Base-by-base conservation (phyloP, 2,888 invertebrate species). In the Hirudinaria manillensis region DNA sequence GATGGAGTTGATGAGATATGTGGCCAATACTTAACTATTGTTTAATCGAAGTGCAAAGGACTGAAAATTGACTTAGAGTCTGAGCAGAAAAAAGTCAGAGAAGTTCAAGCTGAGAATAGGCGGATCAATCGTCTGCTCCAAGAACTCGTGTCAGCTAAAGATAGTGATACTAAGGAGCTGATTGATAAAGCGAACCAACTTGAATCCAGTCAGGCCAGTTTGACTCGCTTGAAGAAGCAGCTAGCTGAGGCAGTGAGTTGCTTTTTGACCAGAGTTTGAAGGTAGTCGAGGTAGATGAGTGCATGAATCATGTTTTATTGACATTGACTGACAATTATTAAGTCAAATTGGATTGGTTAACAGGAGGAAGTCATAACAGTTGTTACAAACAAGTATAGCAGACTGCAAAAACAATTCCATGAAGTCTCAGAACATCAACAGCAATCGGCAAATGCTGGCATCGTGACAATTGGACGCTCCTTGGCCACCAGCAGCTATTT, bases 341-440 rank as follows among this genome's bases (percentile, higher is more conserved):
- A 61, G 2, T 24, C n/a, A 61, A 61, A 1, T 19, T 16, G 7
- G 2, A 61, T 61, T n/a, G 61, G 3, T 27, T 61, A 10, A 19
- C 65, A 73, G 73, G 73, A 73, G 65, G 65, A 73, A 36, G 73
- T 73, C 38, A 38, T 73, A 27, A 27, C 55, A 38, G 36, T 73
- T n/a, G 73, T 73, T 27, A 73, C 61, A n/a, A 36, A n/a, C 61
- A 73, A 73, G 29, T 73, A 73, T 55, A 27, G 55, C 32, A 32
- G 65, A 32, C 38, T 73, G 24, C 73, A 73, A 38, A 56, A 65
- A 19, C 73, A 65, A 24, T 38, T 73, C n/a, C 24, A 61, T 61
- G 61, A 61, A 61, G 61, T 27, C 24, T 24, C 61, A 27, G 24
- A 24, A 27, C 61, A 29, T 29, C 24, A 61, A n/a, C 61, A 61